Evolutionary conservation across 1,140 invertebrate species (phyloP).

Genomic region (Campoletis sonorensis): DNA sequence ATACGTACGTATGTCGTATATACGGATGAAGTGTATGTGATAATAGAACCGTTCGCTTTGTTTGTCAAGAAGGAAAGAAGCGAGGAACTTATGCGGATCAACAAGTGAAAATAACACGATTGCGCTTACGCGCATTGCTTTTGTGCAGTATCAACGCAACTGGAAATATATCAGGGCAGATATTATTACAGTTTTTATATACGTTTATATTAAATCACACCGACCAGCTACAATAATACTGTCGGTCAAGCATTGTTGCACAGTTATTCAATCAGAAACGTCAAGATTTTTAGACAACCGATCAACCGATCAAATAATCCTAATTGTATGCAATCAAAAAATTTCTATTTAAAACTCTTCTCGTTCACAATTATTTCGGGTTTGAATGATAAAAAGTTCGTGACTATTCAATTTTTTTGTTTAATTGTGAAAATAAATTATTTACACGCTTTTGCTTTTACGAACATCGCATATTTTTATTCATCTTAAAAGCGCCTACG

Average conservation of each 20-base stretch:
- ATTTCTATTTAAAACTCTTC: no score
- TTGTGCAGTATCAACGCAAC: conserved; percentile 7
- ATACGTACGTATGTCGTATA: conserved; percentile 36
- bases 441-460: no score
- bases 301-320: no score
- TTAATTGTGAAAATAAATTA: no score
- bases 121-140: background rate
- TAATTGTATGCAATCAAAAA: background rate
- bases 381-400: no score
- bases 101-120: conserved; percentile 40
- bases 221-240: no score
- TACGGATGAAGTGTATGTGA: conserved; percentile 39
- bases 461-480: background rate
- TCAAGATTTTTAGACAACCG: no score
- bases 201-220: background rate
- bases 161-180: background rate
- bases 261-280: no score
- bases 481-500: no score
- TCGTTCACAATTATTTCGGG: no score
- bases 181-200: background rate
- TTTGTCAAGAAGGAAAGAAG: conserved; percentile 3
- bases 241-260: no score
- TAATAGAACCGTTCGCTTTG: conserved; percentile 44
- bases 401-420: no score
- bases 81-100: conserved; percentile 3